These are phyloP conservation scores for Labeo rohita DNA, from an alignment of 2,113 vertebrate species.

Conservation along the genomic window DNA sequence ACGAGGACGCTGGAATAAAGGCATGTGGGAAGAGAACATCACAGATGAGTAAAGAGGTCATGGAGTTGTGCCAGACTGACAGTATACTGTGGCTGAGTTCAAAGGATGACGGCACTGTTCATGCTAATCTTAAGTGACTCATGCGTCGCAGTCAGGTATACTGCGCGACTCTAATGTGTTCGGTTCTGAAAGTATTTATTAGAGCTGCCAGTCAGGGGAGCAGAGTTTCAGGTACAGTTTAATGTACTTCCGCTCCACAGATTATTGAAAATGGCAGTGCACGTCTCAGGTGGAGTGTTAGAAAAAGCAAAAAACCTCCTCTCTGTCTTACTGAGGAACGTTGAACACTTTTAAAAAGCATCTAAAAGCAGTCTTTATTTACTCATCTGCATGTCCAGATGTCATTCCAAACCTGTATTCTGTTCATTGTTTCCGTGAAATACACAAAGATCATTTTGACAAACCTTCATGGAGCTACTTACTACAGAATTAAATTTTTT, in stretches of 20 bases:
- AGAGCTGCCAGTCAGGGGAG: conserved; percentile 13
- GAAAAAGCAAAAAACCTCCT: not conserved
- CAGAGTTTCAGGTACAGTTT: not conserved
- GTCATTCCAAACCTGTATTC: not conserved
- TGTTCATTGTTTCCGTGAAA: not conserved
- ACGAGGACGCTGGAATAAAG: conserved; percentile 63
- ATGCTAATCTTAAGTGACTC: conserved; percentile 5
- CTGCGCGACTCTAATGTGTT: not conserved
- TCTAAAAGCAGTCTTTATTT: not conserved
- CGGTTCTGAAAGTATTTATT: not conserved
- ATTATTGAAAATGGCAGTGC: not conserved
- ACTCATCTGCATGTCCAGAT: not conserved
- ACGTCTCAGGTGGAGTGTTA: not conserved
- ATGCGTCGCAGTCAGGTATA: conserved; percentile 7
- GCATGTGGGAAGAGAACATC: conserved; percentile 53
- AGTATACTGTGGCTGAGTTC: conserved; percentile 23
- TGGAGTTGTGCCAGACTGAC: not conserved
- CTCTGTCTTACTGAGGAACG: not conserved
- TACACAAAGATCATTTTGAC: not conserved
- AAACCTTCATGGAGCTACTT: not conserved
- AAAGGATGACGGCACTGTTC: not conserved
- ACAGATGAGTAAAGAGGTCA: conserved; percentile 9
- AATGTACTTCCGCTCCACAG: not conserved
- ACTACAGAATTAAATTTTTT: not conserved
- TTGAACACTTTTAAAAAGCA: not conserved